These are phyloP conservation scores for Tokudaia muenninki DNA, from an alignment of 2,797 vertebrate genomes.

Conservation along the genomic window DNA sequence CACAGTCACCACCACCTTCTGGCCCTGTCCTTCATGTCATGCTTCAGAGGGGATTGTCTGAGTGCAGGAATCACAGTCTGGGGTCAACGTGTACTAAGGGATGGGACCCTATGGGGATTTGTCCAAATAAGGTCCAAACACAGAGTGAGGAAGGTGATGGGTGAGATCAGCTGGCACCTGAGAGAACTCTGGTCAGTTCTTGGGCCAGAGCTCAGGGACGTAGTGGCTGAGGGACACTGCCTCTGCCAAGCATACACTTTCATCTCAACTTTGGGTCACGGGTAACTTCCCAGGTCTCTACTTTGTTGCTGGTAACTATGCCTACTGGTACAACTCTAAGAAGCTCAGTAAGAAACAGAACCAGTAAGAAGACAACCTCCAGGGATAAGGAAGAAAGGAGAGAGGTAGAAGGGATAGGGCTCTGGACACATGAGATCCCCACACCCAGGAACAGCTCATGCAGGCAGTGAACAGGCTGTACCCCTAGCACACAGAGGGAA, in stretches of 20 bases:
- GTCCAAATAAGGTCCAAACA: not conserved
- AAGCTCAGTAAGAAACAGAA: not conserved
- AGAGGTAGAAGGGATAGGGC: not conserved
- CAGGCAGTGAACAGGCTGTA: too few species aligned
- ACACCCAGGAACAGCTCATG: too few species aligned
- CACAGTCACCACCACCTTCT: not conserved
- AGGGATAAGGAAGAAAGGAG: not conserved
- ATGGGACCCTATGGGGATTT: too few species aligned
- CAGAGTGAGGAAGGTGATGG: too few species aligned
- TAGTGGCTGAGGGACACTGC: not conserved
- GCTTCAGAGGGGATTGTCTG: too few species aligned
- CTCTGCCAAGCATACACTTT: too few species aligned
- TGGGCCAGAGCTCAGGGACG: not conserved
- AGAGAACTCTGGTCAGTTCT: too few species aligned
- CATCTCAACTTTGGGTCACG: too few species aligned
- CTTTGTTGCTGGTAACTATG: not conserved
- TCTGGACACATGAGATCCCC: too few species aligned
- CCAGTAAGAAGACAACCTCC: not conserved
- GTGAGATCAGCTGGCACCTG: not conserved
- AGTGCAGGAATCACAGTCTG: not conserved
- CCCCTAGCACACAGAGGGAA: too few species aligned
- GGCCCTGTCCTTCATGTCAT: too few species aligned
- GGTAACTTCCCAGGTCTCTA: too few species aligned
- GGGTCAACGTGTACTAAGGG: not conserved
- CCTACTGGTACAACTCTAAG: not conserved